Evolutionary conservation across 1,140 invertebrate species (phyloP).

Genomic region (Bombus terrestris): DNA sequence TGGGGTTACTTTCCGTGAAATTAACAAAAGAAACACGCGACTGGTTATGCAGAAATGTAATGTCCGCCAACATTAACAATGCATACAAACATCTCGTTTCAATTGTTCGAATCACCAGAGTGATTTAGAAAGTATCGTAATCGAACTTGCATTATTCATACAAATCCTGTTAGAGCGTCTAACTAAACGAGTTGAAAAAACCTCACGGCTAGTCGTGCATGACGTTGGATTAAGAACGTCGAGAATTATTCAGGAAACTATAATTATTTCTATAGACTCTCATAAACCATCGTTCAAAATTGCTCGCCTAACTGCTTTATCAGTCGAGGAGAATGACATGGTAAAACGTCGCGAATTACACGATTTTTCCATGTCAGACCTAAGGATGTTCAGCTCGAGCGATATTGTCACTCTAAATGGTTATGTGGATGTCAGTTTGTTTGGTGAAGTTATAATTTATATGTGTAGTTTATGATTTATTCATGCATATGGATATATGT

Average conservation of each 20-base stretch:
- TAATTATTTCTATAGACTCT: conserved; percentile 32
- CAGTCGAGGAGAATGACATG: not conserved
- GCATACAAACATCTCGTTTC: not conserved
- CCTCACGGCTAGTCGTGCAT: not conserved
- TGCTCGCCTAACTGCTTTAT: conserved; percentile 17
- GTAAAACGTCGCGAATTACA: not conserved
- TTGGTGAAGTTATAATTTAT: too few relatives aligned
- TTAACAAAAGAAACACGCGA: not conserved
- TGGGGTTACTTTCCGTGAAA: not conserved
- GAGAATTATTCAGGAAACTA: not conserved
- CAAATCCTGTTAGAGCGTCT: not conserved
- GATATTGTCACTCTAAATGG: not conserved
- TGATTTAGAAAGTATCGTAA: not conserved
- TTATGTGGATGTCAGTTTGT: too few relatives aligned
- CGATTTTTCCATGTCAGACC: conserved; percentile 6
- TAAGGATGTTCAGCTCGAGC: not conserved
- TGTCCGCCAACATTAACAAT: not conserved
- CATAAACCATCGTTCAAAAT: conserved; percentile 23
- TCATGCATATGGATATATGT: too few relatives aligned
- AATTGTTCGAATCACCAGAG: not conserved
- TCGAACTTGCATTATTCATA: conserved; percentile 9
- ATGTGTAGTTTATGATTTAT: too few relatives aligned
- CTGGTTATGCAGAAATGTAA: not conserved
- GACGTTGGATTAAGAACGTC: not conserved
- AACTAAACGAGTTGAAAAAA: not conserved